Evolutionary conservation across 2,113 vertebrate genomes (phyloP), one percentile per base, ranked within the genome.

Genomic region (Vanacampus margaritifer): DNA sequence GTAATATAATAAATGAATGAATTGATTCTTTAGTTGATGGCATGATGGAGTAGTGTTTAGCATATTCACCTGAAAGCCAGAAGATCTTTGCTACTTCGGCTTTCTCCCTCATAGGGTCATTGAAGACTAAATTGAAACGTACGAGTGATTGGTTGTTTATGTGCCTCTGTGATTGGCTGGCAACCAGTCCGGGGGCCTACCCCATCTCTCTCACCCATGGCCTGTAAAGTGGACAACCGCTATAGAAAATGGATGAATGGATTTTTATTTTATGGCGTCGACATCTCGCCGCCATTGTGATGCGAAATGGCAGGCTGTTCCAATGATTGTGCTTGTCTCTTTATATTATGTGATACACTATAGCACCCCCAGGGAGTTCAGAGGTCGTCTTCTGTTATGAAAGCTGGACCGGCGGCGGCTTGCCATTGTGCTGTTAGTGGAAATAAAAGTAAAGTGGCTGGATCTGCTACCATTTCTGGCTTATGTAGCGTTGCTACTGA

Each of bases 261-360:
- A 26, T 39, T 41, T 61, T 41, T 61, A n/a, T 60, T 37, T 37
- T 37, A 39, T n/a, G 16, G 26, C 54, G n/a, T 43, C 14, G 37
- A 23, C 21, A 61, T 41, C 12, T 43, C 11, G n/a, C 6, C n/a
- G 8, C 60, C 39, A n/a, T 24, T 21, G 26, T 57, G 54, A 57
- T 57, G 54, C 26, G 64, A 81, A 83, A 83, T 67, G 82, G 82
- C 85, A 81, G 67, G 67, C 77, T 76, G 82, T 64, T 83, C 76
- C 68, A 72, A 79, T 73, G 70, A 76, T 76, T 84, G 68, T 76
- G 70, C 74, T 81, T 82, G 79, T 87, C 82, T 66, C 79, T 73
- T 77, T 75, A 65, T 69, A 75, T 84, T 67, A 81, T 16, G 74
- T 72, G 64, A 68, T 71, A 67, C 54, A 66, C 79, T 39, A 39